A percentile compares a stretch with the other conserved stretches of the same genome.
phyloP scores from a whole-genome alignment of 2,888 invertebrate species.

The Autographa pulchrina region DNA sequence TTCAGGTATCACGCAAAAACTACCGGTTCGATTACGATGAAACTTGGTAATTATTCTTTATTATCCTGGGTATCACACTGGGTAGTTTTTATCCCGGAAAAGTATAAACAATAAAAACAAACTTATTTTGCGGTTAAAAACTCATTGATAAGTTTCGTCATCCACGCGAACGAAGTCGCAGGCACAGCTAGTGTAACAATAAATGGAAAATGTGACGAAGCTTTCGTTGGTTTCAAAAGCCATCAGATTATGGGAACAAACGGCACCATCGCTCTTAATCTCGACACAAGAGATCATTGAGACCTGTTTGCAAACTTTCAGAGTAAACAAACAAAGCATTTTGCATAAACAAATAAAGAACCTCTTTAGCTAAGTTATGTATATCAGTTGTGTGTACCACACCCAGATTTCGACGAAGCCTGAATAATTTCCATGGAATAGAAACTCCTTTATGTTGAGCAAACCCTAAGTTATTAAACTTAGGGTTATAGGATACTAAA shows the following conservation, averaged over 20 bases:
- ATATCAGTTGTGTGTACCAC: neutral
- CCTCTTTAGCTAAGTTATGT: neutral
- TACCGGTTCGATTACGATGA: too few relatives aligned
- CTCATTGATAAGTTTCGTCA: too few relatives aligned
- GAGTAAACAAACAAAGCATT: slow-evolving; percentile 19
- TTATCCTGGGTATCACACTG: too few relatives aligned
- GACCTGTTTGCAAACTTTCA: slow-evolving; percentile 29
- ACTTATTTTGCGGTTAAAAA: too few relatives aligned
- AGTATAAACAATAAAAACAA: too few relatives aligned
- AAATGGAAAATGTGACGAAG: slow-evolving; percentile 36
- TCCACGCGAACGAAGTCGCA: too few relatives aligned
- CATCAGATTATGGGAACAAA: slow-evolving; percentile 38
- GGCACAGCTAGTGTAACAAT: too few relatives aligned
- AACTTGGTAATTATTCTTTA: too few relatives aligned
- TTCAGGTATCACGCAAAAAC: too few relatives aligned
- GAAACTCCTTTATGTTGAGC: neutral
- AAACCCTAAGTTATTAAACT: neutral
- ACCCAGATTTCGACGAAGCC: neutral
- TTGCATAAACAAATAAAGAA: slow-evolving; percentile 8
- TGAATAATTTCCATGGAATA: slow-evolving; percentile 1
- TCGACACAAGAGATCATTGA: slow-evolving; percentile 23
- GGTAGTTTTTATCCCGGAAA: too few relatives aligned
- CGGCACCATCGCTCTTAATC: slow-evolving; percentile 31
- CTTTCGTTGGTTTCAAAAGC: slow-evolving; percentile 45
- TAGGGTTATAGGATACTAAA: too few relatives aligned